phyloP scores from a whole-genome alignment of 2,888 invertebrate species.

The Magallana nippona region DNA sequence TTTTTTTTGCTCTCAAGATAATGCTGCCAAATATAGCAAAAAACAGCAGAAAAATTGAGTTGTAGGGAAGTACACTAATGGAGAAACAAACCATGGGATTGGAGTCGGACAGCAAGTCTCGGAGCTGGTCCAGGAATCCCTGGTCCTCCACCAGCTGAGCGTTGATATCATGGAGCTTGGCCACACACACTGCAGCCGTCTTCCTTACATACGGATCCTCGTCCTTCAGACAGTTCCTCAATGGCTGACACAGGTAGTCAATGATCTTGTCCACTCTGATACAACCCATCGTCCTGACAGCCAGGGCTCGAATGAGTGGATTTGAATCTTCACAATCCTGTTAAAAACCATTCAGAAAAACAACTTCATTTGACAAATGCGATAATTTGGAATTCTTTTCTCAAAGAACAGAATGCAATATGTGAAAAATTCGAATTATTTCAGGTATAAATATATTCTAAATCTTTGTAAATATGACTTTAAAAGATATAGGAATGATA shows the following conservation, averaged over 20 bases:
- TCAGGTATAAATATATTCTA: not conserved
- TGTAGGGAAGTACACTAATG: no score
- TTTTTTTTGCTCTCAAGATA: no score
- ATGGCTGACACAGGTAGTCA: slow-evolving; percentile 98
- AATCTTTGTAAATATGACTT: not conserved
- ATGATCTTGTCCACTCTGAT: slow-evolving; percentile 99
- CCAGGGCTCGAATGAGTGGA: slow-evolving; percentile 97
- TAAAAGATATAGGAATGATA: not conserved
- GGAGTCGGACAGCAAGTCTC: slow-evolving; percentile 97
- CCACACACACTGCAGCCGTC: slow-evolving; percentile 99
- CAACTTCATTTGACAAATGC: no score
- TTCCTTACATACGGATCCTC: slow-evolving; percentile 85
- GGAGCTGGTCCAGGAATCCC: slow-evolving; percentile 97
- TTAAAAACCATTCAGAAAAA: not conserved
- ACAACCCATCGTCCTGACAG: slow-evolving; percentile 99
- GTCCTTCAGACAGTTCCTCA: slow-evolving; percentile 87
- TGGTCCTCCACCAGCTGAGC: slow-evolving; percentile 88
- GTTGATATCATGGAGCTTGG: slow-evolving; percentile 98
- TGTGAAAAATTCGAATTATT: no score
- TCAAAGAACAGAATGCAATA: no score
- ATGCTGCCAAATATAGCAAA: no score
- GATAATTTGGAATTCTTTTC: no score
- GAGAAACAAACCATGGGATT: slow-evolving; percentile 93
- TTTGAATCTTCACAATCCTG: slow-evolving; percentile 99
- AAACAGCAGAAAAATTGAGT: no score